Conservation (phyloP, 2,113 vertebrate species). For the Muntiacus reevesi region DNA sequence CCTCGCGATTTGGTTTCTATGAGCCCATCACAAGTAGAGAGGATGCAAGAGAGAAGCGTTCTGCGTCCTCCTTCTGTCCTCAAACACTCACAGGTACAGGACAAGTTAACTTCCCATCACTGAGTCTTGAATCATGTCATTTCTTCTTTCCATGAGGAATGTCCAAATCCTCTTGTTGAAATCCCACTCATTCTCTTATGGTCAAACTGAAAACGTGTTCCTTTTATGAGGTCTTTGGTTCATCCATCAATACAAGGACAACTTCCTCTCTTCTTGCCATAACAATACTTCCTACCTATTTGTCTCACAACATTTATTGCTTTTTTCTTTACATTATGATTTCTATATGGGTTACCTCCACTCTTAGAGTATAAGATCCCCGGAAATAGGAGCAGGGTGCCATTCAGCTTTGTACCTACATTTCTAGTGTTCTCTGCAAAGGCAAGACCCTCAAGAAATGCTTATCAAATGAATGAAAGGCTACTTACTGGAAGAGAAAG, state of each 20-base stretch:
- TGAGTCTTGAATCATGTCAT: slow-evolving; percentile 21
- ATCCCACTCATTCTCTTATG: background rate
- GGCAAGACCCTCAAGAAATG: background rate
- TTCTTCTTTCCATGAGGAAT: slow-evolving; percentile 26
- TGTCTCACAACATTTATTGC: slow-evolving; percentile 11
- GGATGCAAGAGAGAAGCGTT: background rate
- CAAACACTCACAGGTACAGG: slow-evolving; percentile 18
- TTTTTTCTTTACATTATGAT: slow-evolving; percentile 19
- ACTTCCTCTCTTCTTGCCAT: background rate
- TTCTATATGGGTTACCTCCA: background rate
- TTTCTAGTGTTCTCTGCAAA: background rate
- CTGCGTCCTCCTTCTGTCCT: background rate
- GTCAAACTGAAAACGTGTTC: background rate
- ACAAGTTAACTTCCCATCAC: slow-evolving; percentile 15
- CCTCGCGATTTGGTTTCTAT: background rate
- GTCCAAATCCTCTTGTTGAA: slow-evolving; percentile 15
- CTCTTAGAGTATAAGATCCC: background rate
- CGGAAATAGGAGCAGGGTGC: background rate
- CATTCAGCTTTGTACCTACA: background rate
- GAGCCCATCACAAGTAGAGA: background rate
- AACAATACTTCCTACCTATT: background rate
- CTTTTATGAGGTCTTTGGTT: slow-evolving; percentile 23
- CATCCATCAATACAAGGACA: slow-evolving; percentile 21
- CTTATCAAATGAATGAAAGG: background rate
- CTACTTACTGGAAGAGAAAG: background rate